Base-by-base conservation (phyloP, 2,888 invertebrate genomes). In the Acrobasis suavella region DNA sequence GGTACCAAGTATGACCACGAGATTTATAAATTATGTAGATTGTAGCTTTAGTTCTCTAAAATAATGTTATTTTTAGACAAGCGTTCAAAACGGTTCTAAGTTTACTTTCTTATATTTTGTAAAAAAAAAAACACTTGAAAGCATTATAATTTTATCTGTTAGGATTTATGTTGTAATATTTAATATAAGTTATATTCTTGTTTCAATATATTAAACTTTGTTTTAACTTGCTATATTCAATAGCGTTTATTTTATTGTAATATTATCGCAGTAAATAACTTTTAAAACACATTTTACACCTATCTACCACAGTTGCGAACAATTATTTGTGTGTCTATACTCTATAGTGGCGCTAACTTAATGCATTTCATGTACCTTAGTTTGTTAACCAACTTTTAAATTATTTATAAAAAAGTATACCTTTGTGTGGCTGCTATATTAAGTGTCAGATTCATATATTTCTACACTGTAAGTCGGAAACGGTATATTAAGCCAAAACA, bases 171-270 rank as follows among this genome's bases (percentile, higher is more conserved):
- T 51, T 51, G 17, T 60, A 51, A 16, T 59, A 59, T 60, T 52
- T 60, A 59, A 56, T 42, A 22, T 60, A 67, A 67, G 65, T 67
- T 64, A 62, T 63, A 67, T 67, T 67, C 65, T 60, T 60, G 64
- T 64, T 66, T 64, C 60, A 66, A 64, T 62, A 66, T 66, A 64
- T 62, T 62, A 64, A 22, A 22, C 22, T 66, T 60, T 62, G 62
- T 66, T 66, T 64, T 14, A 60, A 60, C 32, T 56, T 42, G 9
- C 16, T 56, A n/a, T 52, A 56, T 56, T 42, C 16, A 55, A 12
- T 42, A 17, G 56, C 42, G 17, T 56, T 42, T 42, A 42, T 56
- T 55, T 55, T 39, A 16, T 17, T 42, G 12, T 12, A 22, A 8
- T 22, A 42, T 42, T 22, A 22, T 14, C 6, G 42, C 56, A 22